Evolutionary conservation across 2,888 invertebrate species (phyloP).

Genomic region (Sesamia inferens): DNA sequence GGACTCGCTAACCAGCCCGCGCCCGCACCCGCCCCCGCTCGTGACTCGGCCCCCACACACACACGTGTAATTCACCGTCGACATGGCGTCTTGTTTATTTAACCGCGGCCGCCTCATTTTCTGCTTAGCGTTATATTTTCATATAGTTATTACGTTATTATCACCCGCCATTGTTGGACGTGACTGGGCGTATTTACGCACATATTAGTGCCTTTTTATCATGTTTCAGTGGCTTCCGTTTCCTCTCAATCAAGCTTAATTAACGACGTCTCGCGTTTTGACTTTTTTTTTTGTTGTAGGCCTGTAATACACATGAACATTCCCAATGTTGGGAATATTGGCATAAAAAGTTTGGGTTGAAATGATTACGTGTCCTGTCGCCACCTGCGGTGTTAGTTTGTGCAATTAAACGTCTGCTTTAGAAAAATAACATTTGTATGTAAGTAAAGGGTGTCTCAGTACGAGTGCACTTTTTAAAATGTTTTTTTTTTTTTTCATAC

Average conservation of each 20-base stretch:
- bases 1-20: neutral
- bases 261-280: constrained; percentile 35
- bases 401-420: neutral
- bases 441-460: no score
- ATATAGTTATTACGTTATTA: constrained; percentile 71
- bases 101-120: constrained; percentile 72
- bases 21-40: constrained; percentile 11
- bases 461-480: no score
- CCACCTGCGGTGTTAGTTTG: neutral
- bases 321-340: constrained; percentile 18
- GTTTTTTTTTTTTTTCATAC: no score
- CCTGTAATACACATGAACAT: constrained; percentile 9
- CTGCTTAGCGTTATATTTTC: constrained; percentile 80
- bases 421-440: neutral
- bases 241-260: constrained; percentile 61
- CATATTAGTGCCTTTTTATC: constrained; percentile 66
- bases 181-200: constrained; percentile 72
- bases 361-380: neutral
- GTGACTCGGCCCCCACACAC: constrained; percentile 26
- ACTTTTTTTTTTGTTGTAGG: constrained; percentile 41
- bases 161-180: constrained; percentile 67
- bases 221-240: constrained; percentile 68
- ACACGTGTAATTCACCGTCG: constrained; percentile 70
- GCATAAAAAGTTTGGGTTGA: neutral
- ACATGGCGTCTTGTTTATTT: constrained; percentile 79